Evolutionary conservation across 2,113 vertebrate genomes (phyloP), one percentile per base, ranked within the genome.

Genomic region (Pionites leucogaster): DNA sequence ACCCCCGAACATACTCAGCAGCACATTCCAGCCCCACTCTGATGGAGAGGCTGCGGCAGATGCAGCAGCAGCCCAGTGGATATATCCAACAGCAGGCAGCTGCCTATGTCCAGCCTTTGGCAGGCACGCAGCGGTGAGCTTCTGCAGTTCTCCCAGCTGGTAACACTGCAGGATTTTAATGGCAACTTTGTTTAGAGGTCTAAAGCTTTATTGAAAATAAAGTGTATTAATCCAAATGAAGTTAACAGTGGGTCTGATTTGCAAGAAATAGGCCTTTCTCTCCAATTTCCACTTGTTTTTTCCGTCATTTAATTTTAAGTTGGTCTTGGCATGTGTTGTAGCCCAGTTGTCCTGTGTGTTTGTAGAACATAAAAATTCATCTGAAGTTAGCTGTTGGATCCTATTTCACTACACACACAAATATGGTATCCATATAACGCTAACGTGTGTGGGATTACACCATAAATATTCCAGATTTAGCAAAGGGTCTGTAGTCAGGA

Each of bases 21-120:
- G 31, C 96, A 2, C 97, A 95, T 5, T 78, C 98, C 29, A 83
- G 76, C 85, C 96, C 98, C 1, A 35, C 70, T 2, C 96, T 98
- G 13, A 53, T 97, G 88, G 98, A 98, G 59, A 82, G 95, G 63
- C 95, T 98, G 64, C 46, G 95, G 55, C 98, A 98, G 96, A 95
- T 98, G 29, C 93, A 96, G 13, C 98, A 97, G 81, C 97, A 96
- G 92, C 98, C 97, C 4, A 47, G 96, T 3, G 97, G 97, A 10
- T 97, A 96, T 4, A 27, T 96, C 9, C 98, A 96, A 25, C 98
- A 97, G 83, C 98, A 96, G 63, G 87, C 97, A 1, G 70, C 93
- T 33, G 2, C 94, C 7, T 98, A 97, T 82, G 29, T 96, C 88
- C 97, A 96, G 70, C 89, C 97, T 12, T 10, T 96, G 69, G 5